A percentile compares a stretch with the other conserved stretches of the same genome.
Evolutionary conservation across 1,140 invertebrate genomes (phyloP).

Genomic region (Neotoxoptera formosana): DNA sequence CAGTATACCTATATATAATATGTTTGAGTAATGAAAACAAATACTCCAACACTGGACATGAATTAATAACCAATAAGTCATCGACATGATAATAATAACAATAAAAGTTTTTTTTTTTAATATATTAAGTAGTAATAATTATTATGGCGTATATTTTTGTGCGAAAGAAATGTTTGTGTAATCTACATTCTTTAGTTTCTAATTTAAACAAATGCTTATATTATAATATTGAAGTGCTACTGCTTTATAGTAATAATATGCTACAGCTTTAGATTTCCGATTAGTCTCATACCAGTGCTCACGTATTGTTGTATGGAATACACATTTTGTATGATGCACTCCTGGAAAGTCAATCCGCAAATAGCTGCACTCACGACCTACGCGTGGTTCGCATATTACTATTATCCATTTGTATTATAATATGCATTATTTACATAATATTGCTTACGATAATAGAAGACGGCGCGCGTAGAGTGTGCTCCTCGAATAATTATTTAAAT

Average conservation of each 20-base stretch:
- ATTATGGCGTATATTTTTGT: background rate
- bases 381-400: background rate
- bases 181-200: background rate
- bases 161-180: background rate
- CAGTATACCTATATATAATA: background rate
- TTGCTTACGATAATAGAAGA: background rate
- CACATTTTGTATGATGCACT: no score
- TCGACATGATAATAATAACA: background rate
- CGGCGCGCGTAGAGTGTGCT: no score
- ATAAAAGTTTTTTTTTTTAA: no score
- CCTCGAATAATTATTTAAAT: background rate
- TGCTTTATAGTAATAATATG: background rate
- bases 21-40: background rate
- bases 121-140: background rate
- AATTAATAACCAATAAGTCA: background rate
- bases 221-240: no score
- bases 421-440: background rate
- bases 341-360: background rate
- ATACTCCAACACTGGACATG: background rate
- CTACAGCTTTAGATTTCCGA: background rate
- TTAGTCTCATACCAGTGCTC: background rate
- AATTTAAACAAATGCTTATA: background rate
- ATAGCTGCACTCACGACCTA: background rate
- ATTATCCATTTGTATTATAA: background rate
- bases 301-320: background rate